Evolutionary conservation across 2,113 vertebrate species (phyloP).

Genomic region (Paratilapia polleni): DNA sequence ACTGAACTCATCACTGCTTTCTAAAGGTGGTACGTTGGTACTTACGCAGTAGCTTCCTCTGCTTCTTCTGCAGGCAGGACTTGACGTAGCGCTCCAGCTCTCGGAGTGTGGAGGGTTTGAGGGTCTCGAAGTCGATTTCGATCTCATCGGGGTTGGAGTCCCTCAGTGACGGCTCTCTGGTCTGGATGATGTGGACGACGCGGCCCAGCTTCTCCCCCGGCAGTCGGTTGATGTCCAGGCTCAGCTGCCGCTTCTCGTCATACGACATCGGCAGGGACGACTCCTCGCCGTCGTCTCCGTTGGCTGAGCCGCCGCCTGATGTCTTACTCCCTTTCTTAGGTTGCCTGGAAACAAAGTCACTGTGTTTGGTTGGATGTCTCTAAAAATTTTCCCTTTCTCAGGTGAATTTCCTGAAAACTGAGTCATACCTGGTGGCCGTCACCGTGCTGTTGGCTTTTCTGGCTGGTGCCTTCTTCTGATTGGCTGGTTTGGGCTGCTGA

Average conservation of each 20-base stretch:
- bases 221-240: slow-evolving; percentile 96
- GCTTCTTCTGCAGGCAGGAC: slow-evolving; percentile 98
- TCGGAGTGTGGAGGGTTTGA: slow-evolving; percentile 95
- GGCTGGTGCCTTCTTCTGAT: slow-evolving; percentile 88
- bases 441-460: slow-evolving; percentile 93
- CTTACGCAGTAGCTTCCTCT: slow-evolving; percentile 93
- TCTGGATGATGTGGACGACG: slow-evolving; percentile 98
- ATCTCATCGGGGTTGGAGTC: slow-evolving; percentile 99
- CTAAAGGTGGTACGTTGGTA: not conserved
- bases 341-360: slow-evolving; percentile 80
- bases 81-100: slow-evolving; percentile 98
- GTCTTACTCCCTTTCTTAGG: slow-evolving; percentile 90
- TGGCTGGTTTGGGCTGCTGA: slow-evolving; percentile 85
- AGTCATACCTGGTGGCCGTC: slow-evolving; percentile 71
- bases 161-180: slow-evolving; percentile 92
- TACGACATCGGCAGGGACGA: slow-evolving; percentile 96
- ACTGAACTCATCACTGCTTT: too few species aligned
- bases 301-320: slow-evolving; percentile 68
- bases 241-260: slow-evolving; percentile 96
- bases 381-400: not conserved
- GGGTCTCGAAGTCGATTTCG: slow-evolving; percentile 98
- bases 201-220: slow-evolving; percentile 96
- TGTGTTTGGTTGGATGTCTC: not conserved
- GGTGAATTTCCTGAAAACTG: not conserved
- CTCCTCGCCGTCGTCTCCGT: slow-evolving; percentile 92